phyloP scores from a whole-genome alignment of 2,888 invertebrate genomes.

The Plutella xylostella region DNA sequence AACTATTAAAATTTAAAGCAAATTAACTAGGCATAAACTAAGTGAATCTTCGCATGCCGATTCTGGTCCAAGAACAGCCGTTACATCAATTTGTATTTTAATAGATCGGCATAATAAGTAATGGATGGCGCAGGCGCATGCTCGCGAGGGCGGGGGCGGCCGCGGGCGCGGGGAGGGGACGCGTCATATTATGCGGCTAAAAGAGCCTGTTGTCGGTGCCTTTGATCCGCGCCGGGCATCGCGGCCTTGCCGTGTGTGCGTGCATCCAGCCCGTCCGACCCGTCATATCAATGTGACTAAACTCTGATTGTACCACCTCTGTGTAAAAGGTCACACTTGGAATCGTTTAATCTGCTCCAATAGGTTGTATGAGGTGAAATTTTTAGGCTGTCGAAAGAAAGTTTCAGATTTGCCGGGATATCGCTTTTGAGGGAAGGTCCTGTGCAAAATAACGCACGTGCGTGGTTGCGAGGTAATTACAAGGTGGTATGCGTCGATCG shows the following conservation, averaged over 20 bases:
- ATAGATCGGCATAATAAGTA: constrained; percentile 62
- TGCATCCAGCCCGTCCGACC: constrained; percentile 54
- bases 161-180: constrained; percentile 51
- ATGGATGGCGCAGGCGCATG: constrained; percentile 35
- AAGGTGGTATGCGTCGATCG: constrained; percentile 36
- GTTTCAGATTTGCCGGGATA: not conserved
- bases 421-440: not conserved
- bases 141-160: constrained; percentile 31
- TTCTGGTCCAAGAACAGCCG: constrained; percentile 31
- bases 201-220: constrained; percentile 69
- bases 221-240: constrained; percentile 55
- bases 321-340: constrained; percentile 51
- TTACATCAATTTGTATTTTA: constrained; percentile 66
- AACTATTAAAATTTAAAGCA: no score
- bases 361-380: not conserved
- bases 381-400: no score
- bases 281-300: constrained; percentile 68
- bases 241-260: constrained; percentile 27
- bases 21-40: no score
- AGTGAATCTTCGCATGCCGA: no score
- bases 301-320: constrained; percentile 57
- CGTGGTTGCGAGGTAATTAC: constrained; percentile 37
- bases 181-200: constrained; percentile 70
- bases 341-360: no score
- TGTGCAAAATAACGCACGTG: constrained; percentile 1